These are phyloP conservation scores for Octodon degus DNA, from an alignment of 2,113 vertebrate species.

Conservation along the genomic window DNA sequence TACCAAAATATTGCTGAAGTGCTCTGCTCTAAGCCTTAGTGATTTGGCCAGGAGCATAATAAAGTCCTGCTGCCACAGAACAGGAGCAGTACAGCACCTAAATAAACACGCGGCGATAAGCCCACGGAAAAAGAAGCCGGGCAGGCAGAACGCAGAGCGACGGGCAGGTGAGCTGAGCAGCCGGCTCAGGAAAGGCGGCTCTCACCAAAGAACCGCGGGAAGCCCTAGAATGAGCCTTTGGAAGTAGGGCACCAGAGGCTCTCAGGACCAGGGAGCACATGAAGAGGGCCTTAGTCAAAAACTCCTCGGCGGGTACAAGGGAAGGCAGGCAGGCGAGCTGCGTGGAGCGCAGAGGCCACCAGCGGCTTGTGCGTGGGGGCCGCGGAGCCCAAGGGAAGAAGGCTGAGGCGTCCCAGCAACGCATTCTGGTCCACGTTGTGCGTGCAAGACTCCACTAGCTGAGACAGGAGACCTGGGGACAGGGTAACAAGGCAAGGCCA, in stretches of 20 bases:
- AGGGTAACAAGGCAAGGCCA: background rate
- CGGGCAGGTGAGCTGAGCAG: too few relatives aligned
- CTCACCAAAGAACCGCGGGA: background rate
- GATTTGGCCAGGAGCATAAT: background rate
- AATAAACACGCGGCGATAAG: background rate
- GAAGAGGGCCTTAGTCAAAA: background rate
- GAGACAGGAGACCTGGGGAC: accelerated
- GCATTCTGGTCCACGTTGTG: too few relatives aligned
- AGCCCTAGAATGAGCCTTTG: background rate
- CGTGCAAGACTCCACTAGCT: background rate
- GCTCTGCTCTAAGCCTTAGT: background rate
- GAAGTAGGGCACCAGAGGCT: background rate
- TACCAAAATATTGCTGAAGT: background rate
- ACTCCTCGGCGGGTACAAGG: background rate
- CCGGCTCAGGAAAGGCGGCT: background rate
- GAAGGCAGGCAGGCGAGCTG: background rate
- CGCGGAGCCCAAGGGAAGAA: background rate
- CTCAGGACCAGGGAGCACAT: background rate
- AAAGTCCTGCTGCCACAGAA: background rate
- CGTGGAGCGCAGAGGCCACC: background rate
- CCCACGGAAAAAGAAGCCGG: background rate
- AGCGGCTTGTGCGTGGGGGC: too few relatives aligned
- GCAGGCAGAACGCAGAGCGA: too few relatives aligned
- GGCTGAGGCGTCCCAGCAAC: background rate
- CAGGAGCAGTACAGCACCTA: background rate